Evolutionary conservation across 1,140 invertebrate species (phyloP).

Genomic region (Harpegnathos saltator): DNA sequence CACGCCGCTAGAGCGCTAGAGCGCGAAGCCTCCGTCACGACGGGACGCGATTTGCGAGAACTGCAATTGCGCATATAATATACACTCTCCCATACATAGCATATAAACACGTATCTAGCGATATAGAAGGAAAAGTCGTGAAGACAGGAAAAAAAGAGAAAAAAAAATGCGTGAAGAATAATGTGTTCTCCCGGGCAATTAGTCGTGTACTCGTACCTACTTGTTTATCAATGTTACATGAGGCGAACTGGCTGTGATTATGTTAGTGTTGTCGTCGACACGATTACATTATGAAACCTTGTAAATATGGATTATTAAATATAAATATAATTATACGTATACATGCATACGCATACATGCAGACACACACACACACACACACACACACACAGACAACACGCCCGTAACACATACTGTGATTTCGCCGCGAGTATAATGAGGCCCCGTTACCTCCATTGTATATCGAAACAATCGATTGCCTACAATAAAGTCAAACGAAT

Average conservation of each 20-base stretch:
- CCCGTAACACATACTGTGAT: slow-evolving; percentile 65
- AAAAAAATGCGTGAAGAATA: slow-evolving; percentile 38
- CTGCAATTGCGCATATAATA: not conserved
- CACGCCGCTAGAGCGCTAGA: no score
- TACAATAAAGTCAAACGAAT: slow-evolving; percentile 68
- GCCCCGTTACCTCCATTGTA: slow-evolving; percentile 52
- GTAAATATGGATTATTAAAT: slow-evolving; percentile 69
- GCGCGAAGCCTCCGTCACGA: no score
- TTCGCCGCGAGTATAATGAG: slow-evolving; percentile 58
- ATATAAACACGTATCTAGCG: not conserved
- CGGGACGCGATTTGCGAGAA: not conserved
- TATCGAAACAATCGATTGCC: slow-evolving; percentile 71
- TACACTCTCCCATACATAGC: not conserved
- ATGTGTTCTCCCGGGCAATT: slow-evolving; percentile 61
- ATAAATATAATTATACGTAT: slow-evolving; percentile 67
- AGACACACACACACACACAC: slow-evolving; percentile 36
- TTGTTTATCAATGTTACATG: slow-evolving; percentile 77
- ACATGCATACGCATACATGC: not conserved
- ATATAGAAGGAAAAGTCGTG: slow-evolving; percentile 19
- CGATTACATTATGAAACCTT: slow-evolving; percentile 65
- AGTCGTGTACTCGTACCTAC: slow-evolving; percentile 64
- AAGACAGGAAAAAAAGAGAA: not conserved
- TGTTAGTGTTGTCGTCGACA: slow-evolving; percentile 78
- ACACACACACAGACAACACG: not conserved
- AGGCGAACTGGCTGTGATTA: slow-evolving; percentile 84